These are phyloP conservation scores for Sceloporus tristichus DNA, from an alignment of 2,113 vertebrate species.

Conservation along the genomic window DNA sequence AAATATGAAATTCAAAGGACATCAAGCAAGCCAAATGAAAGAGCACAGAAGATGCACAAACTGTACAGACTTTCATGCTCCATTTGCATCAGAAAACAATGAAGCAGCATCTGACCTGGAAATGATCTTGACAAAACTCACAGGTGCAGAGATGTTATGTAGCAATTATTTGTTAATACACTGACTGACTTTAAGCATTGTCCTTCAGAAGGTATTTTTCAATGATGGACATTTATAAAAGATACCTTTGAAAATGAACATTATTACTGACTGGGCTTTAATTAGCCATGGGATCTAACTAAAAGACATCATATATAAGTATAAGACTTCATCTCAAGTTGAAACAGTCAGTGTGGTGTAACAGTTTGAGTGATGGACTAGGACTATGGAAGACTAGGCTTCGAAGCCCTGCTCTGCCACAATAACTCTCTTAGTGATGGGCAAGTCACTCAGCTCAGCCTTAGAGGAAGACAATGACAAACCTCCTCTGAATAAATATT, in stretches of 20 bases:
- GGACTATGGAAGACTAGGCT: no score
- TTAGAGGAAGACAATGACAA: no score
- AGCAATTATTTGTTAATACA: conserved; percentile 9
- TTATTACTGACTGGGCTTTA: background rate
- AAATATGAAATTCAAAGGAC: conserved; percentile 83
- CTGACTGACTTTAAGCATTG: background rate
- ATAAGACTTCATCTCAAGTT: background rate
- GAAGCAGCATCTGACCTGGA: conserved; percentile 9
- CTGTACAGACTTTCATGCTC: conserved; percentile 34
- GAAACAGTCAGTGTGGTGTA: background rate
- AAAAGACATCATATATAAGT: background rate
- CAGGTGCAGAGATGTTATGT: background rate
- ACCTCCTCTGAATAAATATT: no score
- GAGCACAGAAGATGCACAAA: conserved; percentile 40
- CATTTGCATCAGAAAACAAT: conserved; percentile 47
- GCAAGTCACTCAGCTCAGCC: no score
- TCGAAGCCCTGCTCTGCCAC: no score
- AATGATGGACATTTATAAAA: background rate
- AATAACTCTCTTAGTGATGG: no score
- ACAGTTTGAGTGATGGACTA: no score
- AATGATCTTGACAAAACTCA: background rate
- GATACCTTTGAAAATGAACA: background rate
- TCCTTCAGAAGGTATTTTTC: background rate
- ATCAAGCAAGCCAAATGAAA: conserved; percentile 69
- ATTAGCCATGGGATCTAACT: background rate